Evolutionary conservation across 1,140 invertebrate genomes (phyloP), one percentile per base, ranked within the genome.

Genomic region (Galendromus occidentalis): DNA sequence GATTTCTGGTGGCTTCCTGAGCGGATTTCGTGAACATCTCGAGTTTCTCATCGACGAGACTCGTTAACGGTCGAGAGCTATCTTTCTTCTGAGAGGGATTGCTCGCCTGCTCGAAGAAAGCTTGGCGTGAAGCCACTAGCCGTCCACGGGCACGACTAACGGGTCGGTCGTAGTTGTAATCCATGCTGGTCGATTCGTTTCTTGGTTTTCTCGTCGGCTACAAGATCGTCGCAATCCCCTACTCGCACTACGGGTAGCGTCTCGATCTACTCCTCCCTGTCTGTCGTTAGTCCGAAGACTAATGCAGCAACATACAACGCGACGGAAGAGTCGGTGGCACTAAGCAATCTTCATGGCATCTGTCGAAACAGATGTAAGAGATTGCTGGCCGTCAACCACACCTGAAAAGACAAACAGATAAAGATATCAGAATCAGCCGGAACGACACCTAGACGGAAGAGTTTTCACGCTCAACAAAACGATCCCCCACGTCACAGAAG

Each of bases 311-410:
- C 12, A 28, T 14, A 47, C 4, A 47, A 17, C 18, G 17, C 45
- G 17, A 7, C 14, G 18, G 28, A 14, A 20, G 12, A 59, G 22
- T 14, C 51, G 51, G 14, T 47, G 45, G 51, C 33, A 59, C 51
- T 59, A 25, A 59, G 51, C 51, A 59, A 59, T 59, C 51, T 59
- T 59, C 51, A 59, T 59, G 51, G 33, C 33, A 59, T 59, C 51
- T 59, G 51, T 33, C 20, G 51, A 4, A 14, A 33, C 51, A 59
- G 51, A 59, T 59, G 25, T 33, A 59, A 59, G 51, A 59, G 51
- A 59, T 20, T 17, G 51, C 51, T 20, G 51, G 51, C 25, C 22
- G n/a, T 25, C 51, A 59, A 25, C 51, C 14, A 25, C 25, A 59
- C 33, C 33, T 39, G 33, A 4, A 39, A 39, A 39, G 9, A 6